Evolutionary conservation across 2,797 vertebrate species (phyloP).

Genomic region (Sardinella longiceps): DNA sequence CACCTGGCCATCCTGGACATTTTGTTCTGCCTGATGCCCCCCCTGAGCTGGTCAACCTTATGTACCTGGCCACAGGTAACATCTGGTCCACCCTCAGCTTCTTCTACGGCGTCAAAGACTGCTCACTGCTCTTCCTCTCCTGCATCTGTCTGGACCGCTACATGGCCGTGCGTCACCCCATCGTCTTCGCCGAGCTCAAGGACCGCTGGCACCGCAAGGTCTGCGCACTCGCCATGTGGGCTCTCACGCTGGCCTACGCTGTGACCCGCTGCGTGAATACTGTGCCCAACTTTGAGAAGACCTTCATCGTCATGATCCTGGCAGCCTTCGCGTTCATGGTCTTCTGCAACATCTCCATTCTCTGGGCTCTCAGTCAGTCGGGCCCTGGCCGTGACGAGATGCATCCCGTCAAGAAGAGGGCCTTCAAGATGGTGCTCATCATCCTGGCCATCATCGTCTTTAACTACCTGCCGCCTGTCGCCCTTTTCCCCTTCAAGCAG

Average conservation of each 20-base stretch:
- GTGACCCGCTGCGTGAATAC: not conserved
- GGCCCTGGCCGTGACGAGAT: constrained; percentile 27
- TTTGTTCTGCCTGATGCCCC: constrained; percentile 74
- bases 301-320: constrained; percentile 31
- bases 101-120: constrained; percentile 77
- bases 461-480: constrained; percentile 34
- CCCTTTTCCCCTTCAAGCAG: constrained; percentile 33
- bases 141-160: constrained; percentile 45
- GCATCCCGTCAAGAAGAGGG: constrained; percentile 43
- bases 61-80: constrained; percentile 65
- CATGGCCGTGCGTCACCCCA: constrained; percentile 36
- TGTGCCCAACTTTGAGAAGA: constrained; percentile 23
- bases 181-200: constrained; percentile 31
- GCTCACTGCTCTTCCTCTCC: constrained; percentile 55
- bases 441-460: constrained; percentile 36
- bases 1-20: constrained; percentile 73
- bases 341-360: constrained; percentile 45
- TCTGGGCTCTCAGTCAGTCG: constrained; percentile 30
- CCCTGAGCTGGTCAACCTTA: constrained; percentile 70
- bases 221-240: constrained; percentile 18
- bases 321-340: constrained; percentile 31
- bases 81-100: constrained; percentile 71
- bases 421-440: constrained; percentile 37
- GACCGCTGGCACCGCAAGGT: not conserved
- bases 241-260: constrained; percentile 26